Base-by-base conservation (phyloP, 2,113 vertebrate genomes). In the Morone chrysops region DNA sequence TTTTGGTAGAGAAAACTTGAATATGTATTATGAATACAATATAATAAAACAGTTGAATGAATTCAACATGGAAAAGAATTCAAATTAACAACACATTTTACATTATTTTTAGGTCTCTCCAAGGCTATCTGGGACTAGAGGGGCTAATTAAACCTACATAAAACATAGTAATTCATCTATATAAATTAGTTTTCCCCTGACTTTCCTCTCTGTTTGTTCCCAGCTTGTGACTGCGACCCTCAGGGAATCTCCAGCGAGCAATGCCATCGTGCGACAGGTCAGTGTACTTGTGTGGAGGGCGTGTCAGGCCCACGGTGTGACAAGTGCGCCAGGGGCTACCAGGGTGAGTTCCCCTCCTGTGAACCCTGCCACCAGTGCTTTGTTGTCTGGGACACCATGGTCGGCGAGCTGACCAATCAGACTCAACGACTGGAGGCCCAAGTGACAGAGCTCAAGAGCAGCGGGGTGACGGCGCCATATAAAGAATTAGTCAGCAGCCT, bases 151-250 rank as follows among this genome's bases (percentile, higher is more conserved):
- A 31, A 31, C 31, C 31, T 31, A 31, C 31, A 31, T 31, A 31
- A 31, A 31, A 31, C 31, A 31, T 31, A 31, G 31, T 31, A 31
- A 31, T 31, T 31, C 31, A 31, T 31, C 31, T 31, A 31, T 31
- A 31, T 31, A 31, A 31, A 31, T 31, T 31, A 31, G 31, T 59
- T 48, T 41, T 12, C 16, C 2, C 47, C 41, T 43, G n/a, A 25
- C 31, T 11, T 10, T 75, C 9, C 54, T 22, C 16, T 20, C 31
- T 71, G 11, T 66, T 3, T 75, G 12, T 80, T 16, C 82, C 56
- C 84, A 99, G 98, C 96, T 0, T 99, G 98, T 45, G 96, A 98
- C 68, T 99, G 98, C 75, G 97, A 99, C 82, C 92, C 94, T 31
- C 94, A 50, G 12, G 98, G 98, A 31, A 97, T 96, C 84, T 94